phyloP scores from a whole-genome alignment of 1,140 invertebrate genomes.

The Zaprionus kolodkinae region DNA sequence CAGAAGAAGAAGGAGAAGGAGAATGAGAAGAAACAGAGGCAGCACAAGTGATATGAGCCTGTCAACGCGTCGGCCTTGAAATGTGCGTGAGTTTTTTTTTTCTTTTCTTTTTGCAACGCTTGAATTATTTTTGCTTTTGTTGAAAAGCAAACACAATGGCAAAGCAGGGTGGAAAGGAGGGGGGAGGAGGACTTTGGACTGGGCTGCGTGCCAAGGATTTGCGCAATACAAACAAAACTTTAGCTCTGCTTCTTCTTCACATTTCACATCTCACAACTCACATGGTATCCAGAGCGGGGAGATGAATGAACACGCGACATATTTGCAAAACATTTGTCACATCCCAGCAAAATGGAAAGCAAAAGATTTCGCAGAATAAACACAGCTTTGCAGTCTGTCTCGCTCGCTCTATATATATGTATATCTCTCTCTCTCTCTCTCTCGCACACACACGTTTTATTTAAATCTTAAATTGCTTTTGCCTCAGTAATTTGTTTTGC shows the following conservation, averaged over 20 bases:
- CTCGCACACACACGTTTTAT: slow-evolving; percentile 48
- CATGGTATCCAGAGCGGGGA: neutral
- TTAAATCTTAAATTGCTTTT: slow-evolving; percentile 77
- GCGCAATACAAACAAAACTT: slow-evolving; percentile 45
- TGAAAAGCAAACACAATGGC: slow-evolving; percentile 71
- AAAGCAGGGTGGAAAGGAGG: slow-evolving; percentile 14
- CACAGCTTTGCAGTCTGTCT: slow-evolving; percentile 4
- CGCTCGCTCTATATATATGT: neutral
- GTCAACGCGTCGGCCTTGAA: slow-evolving; percentile 3
- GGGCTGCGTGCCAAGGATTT: slow-evolving; percentile 62
- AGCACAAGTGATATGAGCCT: slow-evolving; percentile 2
- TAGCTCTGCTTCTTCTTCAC: neutral
- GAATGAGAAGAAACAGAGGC: neutral
- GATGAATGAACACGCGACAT: slow-evolving; percentile 42
- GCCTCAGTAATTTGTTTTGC: slow-evolving; percentile 71
- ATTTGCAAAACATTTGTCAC: slow-evolving; percentile 78
- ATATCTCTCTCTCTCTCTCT: slow-evolving; percentile 1
- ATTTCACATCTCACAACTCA: neutral
- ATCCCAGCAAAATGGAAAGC: slow-evolving; percentile 68
- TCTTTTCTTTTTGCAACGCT: slow-evolving; percentile 50
- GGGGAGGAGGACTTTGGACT: neutral
- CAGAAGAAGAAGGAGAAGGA: neutral
- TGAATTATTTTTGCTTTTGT: slow-evolving; percentile 75
- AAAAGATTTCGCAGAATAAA: slow-evolving; percentile 55
- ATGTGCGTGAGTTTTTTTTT: neutral